Evolutionary conservation across 2,888 invertebrate genomes (phyloP), one percentile per base, ranked within the genome.

Genomic region (Caenorhabditis plicata): DNA sequence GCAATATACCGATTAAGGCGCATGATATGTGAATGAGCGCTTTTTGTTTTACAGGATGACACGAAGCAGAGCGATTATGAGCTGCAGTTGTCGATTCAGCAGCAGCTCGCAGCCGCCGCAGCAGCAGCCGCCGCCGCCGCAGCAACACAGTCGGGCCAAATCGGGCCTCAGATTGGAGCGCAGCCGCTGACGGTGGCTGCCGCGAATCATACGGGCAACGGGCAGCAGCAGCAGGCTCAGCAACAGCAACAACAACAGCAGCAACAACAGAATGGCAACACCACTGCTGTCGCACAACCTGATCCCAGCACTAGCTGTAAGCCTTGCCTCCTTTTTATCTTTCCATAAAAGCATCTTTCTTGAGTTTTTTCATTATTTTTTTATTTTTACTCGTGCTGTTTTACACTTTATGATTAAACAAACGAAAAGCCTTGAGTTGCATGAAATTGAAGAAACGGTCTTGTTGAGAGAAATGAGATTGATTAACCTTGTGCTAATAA

Each of bases 301-400:
- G 64, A 64, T 61, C 68, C 68, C 42, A 64, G 62, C 60, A 65
- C 68, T 47, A 64, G 67, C 58, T 60, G 67, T 67, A 61, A 58
- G 64, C 58, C 58, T 58, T 58, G 64, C 55, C 49, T 52, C 39
- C 53, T 39, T 39, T 25, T n/a, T 13, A 25, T 23, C 11, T 20
- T 42, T 27, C 40, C 46, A 41, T 41, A 43, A 53, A 36, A 36
- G 51, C 52, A 44, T 52, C 44, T 56, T 56, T 61, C 53, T 55
- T 54, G 43, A 55, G 61, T 61, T 61, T 51, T 46, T n/a, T n/a
- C n/a, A n/a, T n/a, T n/a, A n/a, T n/a, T n/a, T n/a, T n/a, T n/a
- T n/a, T n/a, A n/a, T n/a, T n/a, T n/a, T 32, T 31, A 39, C 55
- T 58, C 52, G 58, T 58, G 58, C 58, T 53, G 58, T 58, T 58